These are phyloP conservation scores for Cetonia aurata DNA, from an alignment of 2,888 invertebrate genomes.

Conservation along the genomic window DNA sequence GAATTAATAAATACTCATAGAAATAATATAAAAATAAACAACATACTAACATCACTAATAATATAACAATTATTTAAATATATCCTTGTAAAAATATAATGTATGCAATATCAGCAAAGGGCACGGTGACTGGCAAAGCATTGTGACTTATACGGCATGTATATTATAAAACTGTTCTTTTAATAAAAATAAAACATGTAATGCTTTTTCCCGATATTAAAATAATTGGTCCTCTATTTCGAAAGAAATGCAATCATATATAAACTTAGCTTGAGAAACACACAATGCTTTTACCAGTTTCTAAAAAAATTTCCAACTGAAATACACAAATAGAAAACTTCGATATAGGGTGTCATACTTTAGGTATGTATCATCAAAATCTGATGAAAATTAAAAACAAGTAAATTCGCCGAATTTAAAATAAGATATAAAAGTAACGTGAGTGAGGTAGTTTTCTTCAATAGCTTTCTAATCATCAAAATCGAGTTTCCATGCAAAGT, in stretches of 20 bases:
- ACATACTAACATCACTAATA: slow-evolving; percentile 2
- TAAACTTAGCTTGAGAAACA: not conserved
- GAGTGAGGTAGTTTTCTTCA: slow-evolving; percentile 22
- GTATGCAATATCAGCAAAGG: slow-evolving; percentile 14
- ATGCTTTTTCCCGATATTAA: slow-evolving; percentile 7
- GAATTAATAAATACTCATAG: slow-evolving; percentile 1
- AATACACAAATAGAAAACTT: slow-evolving; percentile 24
- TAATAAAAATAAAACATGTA: not conserved
- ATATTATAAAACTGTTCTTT: too few species aligned
- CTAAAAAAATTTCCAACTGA: slow-evolving; percentile 8
- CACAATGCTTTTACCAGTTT: slow-evolving; percentile 10
- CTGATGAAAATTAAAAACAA: too few species aligned
- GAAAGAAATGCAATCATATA: not conserved
- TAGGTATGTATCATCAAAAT: too few species aligned
- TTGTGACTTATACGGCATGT: not conserved
- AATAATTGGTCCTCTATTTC: slow-evolving; percentile 18
- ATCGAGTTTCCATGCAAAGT: not conserved
- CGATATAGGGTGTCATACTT: too few species aligned
- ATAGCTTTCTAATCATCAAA: slow-evolving; percentile 13
- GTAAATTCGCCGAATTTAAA: too few species aligned
- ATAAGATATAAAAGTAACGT: too few species aligned
- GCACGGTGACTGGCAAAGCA: slow-evolving; percentile 2
- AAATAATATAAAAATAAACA: slow-evolving; percentile 13
- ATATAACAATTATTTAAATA: slow-evolving; percentile 5
- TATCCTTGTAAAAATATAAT: slow-evolving; percentile 5